Conservation (phyloP, 1,140 invertebrate species). For the Rhopalosiphum maidis region DNA sequence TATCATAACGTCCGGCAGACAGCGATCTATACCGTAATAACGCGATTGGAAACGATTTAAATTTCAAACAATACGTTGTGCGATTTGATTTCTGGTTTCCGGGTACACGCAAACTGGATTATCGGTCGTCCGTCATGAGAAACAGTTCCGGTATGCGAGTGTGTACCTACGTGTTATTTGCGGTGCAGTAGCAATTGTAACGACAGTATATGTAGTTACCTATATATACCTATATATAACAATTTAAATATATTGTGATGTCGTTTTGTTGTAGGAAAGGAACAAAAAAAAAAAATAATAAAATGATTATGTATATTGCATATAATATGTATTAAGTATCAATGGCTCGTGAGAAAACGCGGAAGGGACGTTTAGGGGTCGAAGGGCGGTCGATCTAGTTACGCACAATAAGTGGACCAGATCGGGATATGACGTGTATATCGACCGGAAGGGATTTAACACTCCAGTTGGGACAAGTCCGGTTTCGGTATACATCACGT, state of each 20-base stretch:
- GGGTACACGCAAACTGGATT: slow-evolving; percentile 24
- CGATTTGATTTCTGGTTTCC: slow-evolving; percentile 55
- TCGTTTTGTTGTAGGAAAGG: background rate
- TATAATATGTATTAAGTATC: background rate
- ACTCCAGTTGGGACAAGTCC: slow-evolving; percentile 23
- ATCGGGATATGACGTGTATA: slow-evolving; percentile 38
- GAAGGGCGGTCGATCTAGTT: slow-evolving; percentile 49
- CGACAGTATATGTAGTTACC: background rate
- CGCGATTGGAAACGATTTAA: slow-evolving; percentile 36
- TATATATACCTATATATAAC: background rate
- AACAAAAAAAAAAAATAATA: background rate
- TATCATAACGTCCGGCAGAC: background rate
- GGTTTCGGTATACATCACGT: background rate
- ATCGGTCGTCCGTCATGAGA: slow-evolving; percentile 35
- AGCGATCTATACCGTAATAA: background rate
- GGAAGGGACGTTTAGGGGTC: slow-evolving; percentile 48
- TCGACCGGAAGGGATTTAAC: slow-evolving; percentile 56
- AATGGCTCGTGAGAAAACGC: slow-evolving; percentile 55
- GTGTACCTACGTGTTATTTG: background rate
- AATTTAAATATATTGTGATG: background rate
- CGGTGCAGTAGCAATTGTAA: background rate
- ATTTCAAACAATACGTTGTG: background rate
- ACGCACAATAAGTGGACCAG: slow-evolving; percentile 46
- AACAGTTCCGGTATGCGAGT: slow-evolving; percentile 48
- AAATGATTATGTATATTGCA: background rate